Evolutionary conservation across 2,797 vertebrate species (phyloP).

Genomic region (Furcifer pardalis): DNA sequence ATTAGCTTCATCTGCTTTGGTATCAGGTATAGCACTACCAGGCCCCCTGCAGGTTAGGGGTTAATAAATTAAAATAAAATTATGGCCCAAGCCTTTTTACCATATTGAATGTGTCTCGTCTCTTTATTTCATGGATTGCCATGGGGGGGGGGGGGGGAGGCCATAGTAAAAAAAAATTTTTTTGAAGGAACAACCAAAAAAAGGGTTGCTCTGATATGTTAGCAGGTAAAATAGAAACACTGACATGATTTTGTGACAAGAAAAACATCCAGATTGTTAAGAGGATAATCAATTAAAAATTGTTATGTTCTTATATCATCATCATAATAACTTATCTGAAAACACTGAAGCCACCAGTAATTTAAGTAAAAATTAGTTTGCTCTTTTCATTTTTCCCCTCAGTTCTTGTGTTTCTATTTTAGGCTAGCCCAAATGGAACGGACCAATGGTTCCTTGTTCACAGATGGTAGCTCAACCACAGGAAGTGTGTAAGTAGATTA

Average conservation of each 20-base stretch:
- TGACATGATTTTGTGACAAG: background rate
- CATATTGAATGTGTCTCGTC: too few species aligned
- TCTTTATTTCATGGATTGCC: too few species aligned
- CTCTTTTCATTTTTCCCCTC: background rate
- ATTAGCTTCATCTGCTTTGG: too few species aligned
- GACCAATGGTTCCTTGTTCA: conserved; percentile 93
- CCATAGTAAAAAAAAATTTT: too few species aligned
- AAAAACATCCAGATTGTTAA: background rate
- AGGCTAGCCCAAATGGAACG: conserved; percentile 97
- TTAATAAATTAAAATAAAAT: too few species aligned
- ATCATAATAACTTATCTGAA: background rate
- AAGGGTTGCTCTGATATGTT: too few species aligned
- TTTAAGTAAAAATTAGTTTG: background rate
- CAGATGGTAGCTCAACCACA: conserved; percentile 94
- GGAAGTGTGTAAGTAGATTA: conserved; percentile 92
- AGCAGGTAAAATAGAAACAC: background rate
- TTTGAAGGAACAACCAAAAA: too few species aligned
- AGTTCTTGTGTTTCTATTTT: background rate
- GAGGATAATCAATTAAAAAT: background rate
- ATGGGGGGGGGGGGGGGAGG: too few species aligned
- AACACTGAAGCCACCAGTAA: conserved; percentile 1
- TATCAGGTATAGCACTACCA: too few species aligned
- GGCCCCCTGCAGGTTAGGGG: too few species aligned
- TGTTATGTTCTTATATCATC: background rate
- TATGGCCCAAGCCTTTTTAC: too few species aligned